Evolutionary conservation across 1,140 invertebrate genomes (phyloP).

Genomic region (Macrobrachium nipponense): DNA sequence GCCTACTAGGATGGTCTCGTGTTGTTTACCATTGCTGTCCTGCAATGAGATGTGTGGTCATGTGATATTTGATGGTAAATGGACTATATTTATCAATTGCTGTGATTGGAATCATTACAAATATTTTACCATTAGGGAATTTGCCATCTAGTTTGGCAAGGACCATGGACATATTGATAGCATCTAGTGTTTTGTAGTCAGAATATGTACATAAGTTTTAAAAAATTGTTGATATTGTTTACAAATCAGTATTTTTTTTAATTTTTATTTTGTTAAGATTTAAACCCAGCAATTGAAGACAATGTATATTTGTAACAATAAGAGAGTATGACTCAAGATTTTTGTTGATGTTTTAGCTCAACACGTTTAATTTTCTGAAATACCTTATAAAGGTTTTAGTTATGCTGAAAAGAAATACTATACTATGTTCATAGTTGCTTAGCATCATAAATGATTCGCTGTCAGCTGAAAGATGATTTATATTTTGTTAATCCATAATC

Average conservation of each 20-base stretch:
- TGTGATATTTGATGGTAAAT: conserved; percentile 39
- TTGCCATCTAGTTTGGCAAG: background rate
- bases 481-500: too few relatives aligned
- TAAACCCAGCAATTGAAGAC: conserved; percentile 31
- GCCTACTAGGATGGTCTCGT: background rate
- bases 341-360: conserved; percentile 25
- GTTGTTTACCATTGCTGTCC: background rate
- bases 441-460: too few relatives aligned
- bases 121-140: conserved; percentile 9
- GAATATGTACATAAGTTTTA: conserved; percentile 41
- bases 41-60: conserved; percentile 32
- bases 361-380: background rate
- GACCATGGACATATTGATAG: conserved; percentile 27
- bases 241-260: conserved; percentile 42
- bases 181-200: conserved; percentile 21
- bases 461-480: too few relatives aligned
- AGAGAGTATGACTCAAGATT: conserved; percentile 11
- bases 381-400: too few relatives aligned
- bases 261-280: conserved; percentile 37
- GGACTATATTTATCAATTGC: conserved; percentile 25
- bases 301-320: conserved; percentile 41
- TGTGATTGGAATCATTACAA: conserved; percentile 25
- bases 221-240: conserved; percentile 43
- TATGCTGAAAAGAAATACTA: too few relatives aligned
- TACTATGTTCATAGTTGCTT: too few relatives aligned